Evolutionary conservation across 2,888 invertebrate genomes (phyloP), one percentile per base, ranked within the genome.

Genomic region (Criorhina ranunculi): DNA sequence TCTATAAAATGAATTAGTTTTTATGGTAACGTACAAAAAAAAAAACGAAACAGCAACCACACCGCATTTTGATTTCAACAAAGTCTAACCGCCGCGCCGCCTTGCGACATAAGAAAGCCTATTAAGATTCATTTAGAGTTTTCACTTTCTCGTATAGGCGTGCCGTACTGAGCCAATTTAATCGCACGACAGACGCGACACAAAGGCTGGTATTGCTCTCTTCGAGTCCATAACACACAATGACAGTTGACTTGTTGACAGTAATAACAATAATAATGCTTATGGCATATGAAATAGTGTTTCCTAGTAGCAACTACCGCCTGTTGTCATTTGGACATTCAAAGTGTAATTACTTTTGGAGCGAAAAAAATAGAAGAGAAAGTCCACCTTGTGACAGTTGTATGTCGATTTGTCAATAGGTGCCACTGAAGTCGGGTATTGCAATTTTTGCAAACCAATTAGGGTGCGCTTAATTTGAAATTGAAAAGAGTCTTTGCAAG

Each of bases 41-140:
- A 62, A 1, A 19, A 40, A 60, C 6, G 17, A 29, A n/a, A 33
- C 7, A 9, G 24, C 5, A 33, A 19, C 40, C 12, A 29, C 17
- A 55, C 17, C 29, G 66, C 59, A 67, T 67, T 76, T 67, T 60
- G 66, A 76, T 76, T 76, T 76, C 42, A 67, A 24, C 40, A 49
- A 72, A 49, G n/a, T 12, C 37, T 19, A 51, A 24, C 24, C 24
- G 24, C 24, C 24, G 1, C 24, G 24, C 9, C 5, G 9, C 33
- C 31, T 15, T 8, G 29, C 12, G 24, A 46, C 67, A 35, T 55
- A 73, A 57, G 57, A 82, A 78, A 79, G 79, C 73, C 83, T 75
- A 83, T 83, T 83, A 73, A 69, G 64, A 79, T 69, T 79, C 67
- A 75, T 83, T 83, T 83, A 51, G 35, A 79, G 73, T 83, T 79